Evolutionary conservation across 2,888 invertebrate genomes (phyloP).

Genomic region (Drosophila limbata): DNA sequence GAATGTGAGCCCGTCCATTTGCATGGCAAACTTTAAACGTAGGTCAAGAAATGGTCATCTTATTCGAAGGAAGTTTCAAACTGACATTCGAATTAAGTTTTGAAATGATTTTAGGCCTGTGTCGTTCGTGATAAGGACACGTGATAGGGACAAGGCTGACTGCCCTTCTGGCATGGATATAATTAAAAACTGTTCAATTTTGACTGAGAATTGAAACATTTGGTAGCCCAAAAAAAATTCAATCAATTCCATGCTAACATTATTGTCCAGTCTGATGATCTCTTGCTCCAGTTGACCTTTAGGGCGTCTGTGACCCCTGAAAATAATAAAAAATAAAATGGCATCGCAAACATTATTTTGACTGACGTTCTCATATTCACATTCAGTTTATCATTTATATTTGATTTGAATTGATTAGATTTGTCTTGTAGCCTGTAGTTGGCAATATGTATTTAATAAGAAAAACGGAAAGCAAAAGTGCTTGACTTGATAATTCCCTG

Average conservation of each 20-base stretch:
- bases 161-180: neutral
- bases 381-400: neutral
- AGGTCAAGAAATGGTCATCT: constrained; percentile 39
- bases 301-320: neutral
- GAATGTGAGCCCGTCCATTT: constrained; percentile 15
- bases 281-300: neutral
- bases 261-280: constrained; percentile 8
- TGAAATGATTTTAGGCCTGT: neutral
- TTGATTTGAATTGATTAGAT: constrained; percentile 6
- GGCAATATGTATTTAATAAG: neutral
- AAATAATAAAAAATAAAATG: neutral
- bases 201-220: constrained; percentile 34
- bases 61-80: constrained; percentile 22
- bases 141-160: constrained; percentile 7
- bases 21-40: constrained; percentile 27
- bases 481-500: neutral
- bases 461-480: neutral
- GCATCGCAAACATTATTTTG: constrained; percentile 1
- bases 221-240: constrained; percentile 29
- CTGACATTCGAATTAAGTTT: constrained; percentile 31
- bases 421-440: neutral
- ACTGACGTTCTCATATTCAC: neutral
- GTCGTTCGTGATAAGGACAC: constrained; percentile 6
- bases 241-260: constrained; percentile 12
- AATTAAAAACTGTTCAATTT: constrained; percentile 31